phyloP scores from a whole-genome alignment of 2,797 vertebrate genomes.

The Otolemur crassicaudatus region DNA sequence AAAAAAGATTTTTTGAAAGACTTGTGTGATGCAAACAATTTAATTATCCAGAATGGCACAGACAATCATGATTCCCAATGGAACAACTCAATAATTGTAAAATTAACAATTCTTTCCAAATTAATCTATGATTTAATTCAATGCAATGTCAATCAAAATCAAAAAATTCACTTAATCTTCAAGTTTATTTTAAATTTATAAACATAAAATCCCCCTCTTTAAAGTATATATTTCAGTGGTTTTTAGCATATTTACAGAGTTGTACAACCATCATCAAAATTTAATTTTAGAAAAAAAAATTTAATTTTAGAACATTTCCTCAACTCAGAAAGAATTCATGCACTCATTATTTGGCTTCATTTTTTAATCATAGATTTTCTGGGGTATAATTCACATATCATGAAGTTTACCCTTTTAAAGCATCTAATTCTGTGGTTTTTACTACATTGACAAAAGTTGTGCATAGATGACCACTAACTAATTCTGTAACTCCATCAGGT shows the following conservation, averaged over 20 bases:
- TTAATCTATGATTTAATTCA: neutral
- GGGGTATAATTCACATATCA: neutral
- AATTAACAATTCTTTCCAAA: neutral
- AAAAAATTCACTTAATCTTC: neutral
- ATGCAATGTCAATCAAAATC: neutral
- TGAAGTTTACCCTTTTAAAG: neutral
- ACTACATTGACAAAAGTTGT: neutral
- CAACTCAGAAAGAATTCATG: neutral
- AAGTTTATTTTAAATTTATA: slow-evolving; percentile 14
- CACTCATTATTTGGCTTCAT: neutral
- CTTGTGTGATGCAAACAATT: neutral
- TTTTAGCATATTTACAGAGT: neutral
- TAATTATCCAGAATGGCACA: neutral
- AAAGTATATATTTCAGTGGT: neutral
- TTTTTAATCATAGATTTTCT: neutral
- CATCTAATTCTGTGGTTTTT: neutral
- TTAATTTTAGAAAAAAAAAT: neutral
- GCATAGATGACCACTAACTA: neutral
- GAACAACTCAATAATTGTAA: neutral
- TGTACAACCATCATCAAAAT: neutral
- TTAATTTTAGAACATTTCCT: neutral
- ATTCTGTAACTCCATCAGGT: neutral
- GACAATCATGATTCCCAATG: neutral
- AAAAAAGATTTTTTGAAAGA: neutral
- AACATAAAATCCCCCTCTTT: neutral